Conservation (phyloP, 2,888 invertebrate species). For the Aromia moschata region DNA sequence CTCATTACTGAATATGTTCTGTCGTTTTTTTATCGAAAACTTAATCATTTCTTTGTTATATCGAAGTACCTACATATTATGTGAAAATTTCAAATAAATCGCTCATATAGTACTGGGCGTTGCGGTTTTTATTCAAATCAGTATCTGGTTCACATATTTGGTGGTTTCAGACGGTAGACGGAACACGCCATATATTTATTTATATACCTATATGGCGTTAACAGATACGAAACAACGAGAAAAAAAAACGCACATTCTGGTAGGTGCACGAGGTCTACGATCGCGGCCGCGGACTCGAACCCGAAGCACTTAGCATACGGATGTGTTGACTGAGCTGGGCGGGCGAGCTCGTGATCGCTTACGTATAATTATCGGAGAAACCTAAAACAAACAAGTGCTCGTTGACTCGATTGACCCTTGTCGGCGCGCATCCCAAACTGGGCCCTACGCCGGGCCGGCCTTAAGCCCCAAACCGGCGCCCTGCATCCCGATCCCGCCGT, state of each 20-base stretch:
- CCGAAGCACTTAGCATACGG: conserved; percentile 55
- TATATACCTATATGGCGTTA: too few relatives aligned
- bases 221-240: too few relatives aligned
- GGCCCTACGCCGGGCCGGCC: conserved; percentile 44
- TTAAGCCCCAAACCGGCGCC: conserved; percentile 36
- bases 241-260: conserved; percentile 25
- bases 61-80: too few relatives aligned
- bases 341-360: conserved; percentile 61
- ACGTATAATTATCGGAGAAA: conserved; percentile 62
- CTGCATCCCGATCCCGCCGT: conserved; percentile 17
- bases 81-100: too few relatives aligned
- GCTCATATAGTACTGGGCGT: too few relatives aligned
- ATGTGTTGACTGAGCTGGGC: conserved; percentile 60
- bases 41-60: too few relatives aligned
- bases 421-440: conserved; percentile 49
- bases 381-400: conserved; percentile 63
- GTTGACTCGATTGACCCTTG: conserved; percentile 60
- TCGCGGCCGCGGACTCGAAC: conserved; percentile 29
- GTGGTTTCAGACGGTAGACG: too few relatives aligned
- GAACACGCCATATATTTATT: too few relatives aligned
- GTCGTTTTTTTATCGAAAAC: too few relatives aligned
- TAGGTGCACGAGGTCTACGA: conserved; percentile 30
- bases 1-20: too few relatives aligned
- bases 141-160: too few relatives aligned
- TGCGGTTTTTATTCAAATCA: too few relatives aligned